A percentile compares a stretch with the other conserved stretches of the same genome.
These are phyloP conservation scores for Pogoniulus pusillus DNA, from an alignment of 2,797 vertebrate species.

Conservation along the genomic window DNA sequence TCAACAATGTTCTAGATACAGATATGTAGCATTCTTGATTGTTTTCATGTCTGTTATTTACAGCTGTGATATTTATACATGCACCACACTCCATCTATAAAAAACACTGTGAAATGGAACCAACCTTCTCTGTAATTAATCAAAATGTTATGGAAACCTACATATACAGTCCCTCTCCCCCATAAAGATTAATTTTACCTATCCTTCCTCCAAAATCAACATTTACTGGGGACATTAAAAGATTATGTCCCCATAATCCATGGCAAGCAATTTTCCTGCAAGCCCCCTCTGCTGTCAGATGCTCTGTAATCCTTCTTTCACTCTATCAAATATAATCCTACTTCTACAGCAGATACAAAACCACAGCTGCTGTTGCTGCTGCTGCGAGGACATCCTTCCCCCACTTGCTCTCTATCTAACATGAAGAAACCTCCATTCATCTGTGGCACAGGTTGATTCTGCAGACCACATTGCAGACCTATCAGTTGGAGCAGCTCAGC, in stretches of 20 bases:
- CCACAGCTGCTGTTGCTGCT: constrained; percentile 22
- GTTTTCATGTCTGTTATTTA: neutral
- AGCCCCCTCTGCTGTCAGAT: constrained; percentile 42
- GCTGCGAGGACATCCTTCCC: neutral
- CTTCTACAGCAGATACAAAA: constrained; percentile 30
- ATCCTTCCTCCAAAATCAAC: constrained; percentile 17
- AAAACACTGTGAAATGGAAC: neutral
- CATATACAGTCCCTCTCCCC: neutral
- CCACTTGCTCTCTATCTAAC: neutral
- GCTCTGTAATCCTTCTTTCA: constrained; percentile 59
- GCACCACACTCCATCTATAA: neutral
- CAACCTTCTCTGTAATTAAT: neutral
- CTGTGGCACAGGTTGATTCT: neutral
- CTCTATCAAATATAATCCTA: constrained; percentile 55
- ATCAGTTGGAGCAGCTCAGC: neutral
- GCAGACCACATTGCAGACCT: neutral
- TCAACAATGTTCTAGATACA: neutral
- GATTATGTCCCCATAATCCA: constrained; percentile 57
- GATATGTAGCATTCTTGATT: neutral
- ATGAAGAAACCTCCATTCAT: neutral
- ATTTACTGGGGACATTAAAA: constrained; percentile 49
- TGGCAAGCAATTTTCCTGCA: constrained; percentile 44
- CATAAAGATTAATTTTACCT: neutral
- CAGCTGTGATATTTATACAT: neutral
- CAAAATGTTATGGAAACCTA: neutral